Conservation (phyloP, 2,888 invertebrate species). For the Crocallis elinguaria region DNA sequence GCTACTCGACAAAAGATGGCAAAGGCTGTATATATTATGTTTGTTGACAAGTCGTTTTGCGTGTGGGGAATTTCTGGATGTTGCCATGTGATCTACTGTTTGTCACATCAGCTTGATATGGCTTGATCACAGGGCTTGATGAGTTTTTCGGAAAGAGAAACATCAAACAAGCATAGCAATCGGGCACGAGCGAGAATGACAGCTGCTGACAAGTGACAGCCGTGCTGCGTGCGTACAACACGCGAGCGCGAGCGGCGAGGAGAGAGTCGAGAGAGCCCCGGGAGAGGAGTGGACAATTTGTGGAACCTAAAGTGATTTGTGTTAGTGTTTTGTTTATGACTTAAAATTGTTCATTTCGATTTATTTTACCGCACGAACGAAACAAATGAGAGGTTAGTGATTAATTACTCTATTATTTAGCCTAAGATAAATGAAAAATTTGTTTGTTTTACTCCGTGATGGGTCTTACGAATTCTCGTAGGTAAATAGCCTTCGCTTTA, state of each 20-base stretch:
- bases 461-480: constrained; percentile 2
- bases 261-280: not conserved
- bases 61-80: no score
- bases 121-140: no score
- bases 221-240: no score
- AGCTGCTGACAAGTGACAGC: not conserved
- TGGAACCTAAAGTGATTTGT: constrained; percentile 49
- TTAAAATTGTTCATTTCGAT: constrained; percentile 47
- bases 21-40: not conserved
- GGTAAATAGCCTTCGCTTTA: constrained; percentile 7
- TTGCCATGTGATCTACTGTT: not conserved
- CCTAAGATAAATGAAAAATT: not conserved
- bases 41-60: not conserved
- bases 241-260: no score
- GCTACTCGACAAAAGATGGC: constrained; percentile 44
- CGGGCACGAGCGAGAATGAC: no score
- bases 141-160: no score
- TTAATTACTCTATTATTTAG: not conserved
- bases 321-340: constrained; percentile 68
- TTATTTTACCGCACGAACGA: constrained; percentile 38
- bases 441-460: constrained; percentile 8
- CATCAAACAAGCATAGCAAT: no score
- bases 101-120: no score
- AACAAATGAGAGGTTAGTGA: constrained; percentile 57
- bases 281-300: constrained; percentile 12